Percentiles rank a stretch among this genome's conserved stretches.
Evolutionary conservation across 2,888 invertebrate genomes (phyloP).

Genomic region (Cosmia pyralina): DNA sequence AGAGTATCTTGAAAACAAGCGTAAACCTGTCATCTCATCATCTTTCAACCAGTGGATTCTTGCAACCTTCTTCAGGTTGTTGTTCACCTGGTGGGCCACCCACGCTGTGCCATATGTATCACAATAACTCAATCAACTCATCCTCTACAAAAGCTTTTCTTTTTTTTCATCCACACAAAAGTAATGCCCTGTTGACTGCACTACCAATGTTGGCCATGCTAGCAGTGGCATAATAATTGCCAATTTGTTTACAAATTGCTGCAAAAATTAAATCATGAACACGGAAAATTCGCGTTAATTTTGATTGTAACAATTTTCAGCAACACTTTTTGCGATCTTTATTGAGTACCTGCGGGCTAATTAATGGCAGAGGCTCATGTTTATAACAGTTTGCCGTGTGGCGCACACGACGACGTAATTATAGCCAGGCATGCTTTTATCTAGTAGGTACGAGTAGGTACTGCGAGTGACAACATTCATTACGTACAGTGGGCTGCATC

Average conservation of each 20-base stretch:
- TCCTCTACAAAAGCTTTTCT: background rate
- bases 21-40: background rate
- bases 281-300: conserved; percentile 2
- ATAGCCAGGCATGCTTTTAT: background rate
- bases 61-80: background rate
- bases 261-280: background rate
- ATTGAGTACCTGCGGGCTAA: background rate
- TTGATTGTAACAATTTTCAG: conserved; percentile 1
- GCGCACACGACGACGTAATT: conserved; percentile 4
- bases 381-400: conserved; percentile 2
- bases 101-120: background rate
- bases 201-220: background rate
- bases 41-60: background rate
- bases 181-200: background rate
- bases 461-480: background rate
- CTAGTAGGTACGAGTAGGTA: too few relatives aligned
- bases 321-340: conserved; percentile 21
- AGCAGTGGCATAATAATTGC: background rate
- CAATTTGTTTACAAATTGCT: background rate
- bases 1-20: background rate
- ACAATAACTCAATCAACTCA: too few relatives aligned
- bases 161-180: background rate
- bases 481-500: too few relatives aligned
- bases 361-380: conserved; percentile 8
- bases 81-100: background rate